These are phyloP conservation scores for Ormyrus pomaceus DNA, from an alignment of 2,888 invertebrate species.

Conservation along the genomic window DNA sequence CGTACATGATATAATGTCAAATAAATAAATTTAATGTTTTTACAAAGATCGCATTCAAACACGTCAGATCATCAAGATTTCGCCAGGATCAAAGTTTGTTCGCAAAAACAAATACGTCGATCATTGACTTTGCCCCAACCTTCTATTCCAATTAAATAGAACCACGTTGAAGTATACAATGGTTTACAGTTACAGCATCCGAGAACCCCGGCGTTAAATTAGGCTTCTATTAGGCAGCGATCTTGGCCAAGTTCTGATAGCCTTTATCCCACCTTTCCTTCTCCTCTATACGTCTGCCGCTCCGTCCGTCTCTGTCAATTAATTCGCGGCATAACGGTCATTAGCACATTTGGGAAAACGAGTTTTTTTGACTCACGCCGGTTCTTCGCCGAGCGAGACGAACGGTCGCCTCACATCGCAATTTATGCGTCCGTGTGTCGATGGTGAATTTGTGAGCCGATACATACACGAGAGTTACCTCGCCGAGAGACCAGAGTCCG, in stretches of 20 bases:
- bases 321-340: slow-evolving; percentile 51
- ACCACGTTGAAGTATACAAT: slow-evolving; percentile 30
- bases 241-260: slow-evolving; percentile 27
- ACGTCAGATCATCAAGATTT: slow-evolving; percentile 41
- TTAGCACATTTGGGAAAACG: slow-evolving; percentile 51
- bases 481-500: background rate
- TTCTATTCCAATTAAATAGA: slow-evolving; percentile 31
- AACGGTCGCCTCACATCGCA: background rate
- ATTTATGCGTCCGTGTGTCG: background rate
- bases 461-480: too few relatives aligned
- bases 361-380: slow-evolving; percentile 20
- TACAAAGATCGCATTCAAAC: background rate
- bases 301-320: slow-evolving; percentile 30
- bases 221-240: slow-evolving; percentile 28
- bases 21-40: slow-evolving; percentile 33
- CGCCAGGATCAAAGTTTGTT: background rate
- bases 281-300: too few relatives aligned
- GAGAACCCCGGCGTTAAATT: slow-evolving; percentile 10
- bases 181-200: slow-evolving; percentile 38
- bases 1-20: slow-evolving; percentile 11
- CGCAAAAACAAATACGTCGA: background rate
- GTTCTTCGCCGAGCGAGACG: slow-evolving; percentile 6
- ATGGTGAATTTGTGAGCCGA: background rate
- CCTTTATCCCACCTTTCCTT: background rate
- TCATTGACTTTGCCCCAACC: background rate